Evolutionary conservation across 2,888 invertebrate genomes (phyloP), one percentile per base, ranked within the genome.

Genomic region (Steinernema carpocapsae): DNA sequence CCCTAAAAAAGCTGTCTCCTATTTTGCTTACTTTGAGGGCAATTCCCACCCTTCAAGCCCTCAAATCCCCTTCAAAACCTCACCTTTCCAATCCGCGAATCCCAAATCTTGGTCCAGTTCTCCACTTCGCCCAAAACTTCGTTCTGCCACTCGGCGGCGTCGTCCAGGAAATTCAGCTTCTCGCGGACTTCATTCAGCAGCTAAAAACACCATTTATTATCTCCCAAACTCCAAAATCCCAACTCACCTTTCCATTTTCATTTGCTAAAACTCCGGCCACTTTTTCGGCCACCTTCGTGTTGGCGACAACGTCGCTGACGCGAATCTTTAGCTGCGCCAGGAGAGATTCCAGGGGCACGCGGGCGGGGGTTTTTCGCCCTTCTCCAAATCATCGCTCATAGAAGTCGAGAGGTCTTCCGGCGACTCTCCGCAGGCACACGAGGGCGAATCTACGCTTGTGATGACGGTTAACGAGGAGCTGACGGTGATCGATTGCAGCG

Each of bases 391-490:
- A n/a, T n/a, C n/a, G n/a, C n/a, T n/a, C n/a, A n/a, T n/a, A n/a
- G n/a, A n/a, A n/a, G n/a, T n/a, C n/a, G n/a, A n/a, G n/a, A n/a
- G n/a, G n/a, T n/a, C n/a, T 17, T 48, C n/a, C 17, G 48, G 7
- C 4, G 48, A 17, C 7, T 48, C 48, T 10, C 19, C 48, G 48
- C 3, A 10, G 4, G 3, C 29, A 2, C 72, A 72, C 29, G 14
- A 51, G 22, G 29, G 26, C 24, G 72, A 43, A 32, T 71, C 26
- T 43, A 72, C 64, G 10, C 43, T 43, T 22, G 64, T 64, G 32
- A 43, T 46, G 26, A 73, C 75, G 26, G 48, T 70, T 4, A 72
- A 64, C 24, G 64, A 56, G 22, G 75, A 75, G 42, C 10, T 48
- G 7, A 48, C n/a, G 7, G 48, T 10, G n/a, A 48, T 6, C 48